Percentiles rank a stretch among this genome's conserved stretches.
Conservation (phyloP, 1,140 invertebrate species). For the Macrobrachium nipponense region DNA sequence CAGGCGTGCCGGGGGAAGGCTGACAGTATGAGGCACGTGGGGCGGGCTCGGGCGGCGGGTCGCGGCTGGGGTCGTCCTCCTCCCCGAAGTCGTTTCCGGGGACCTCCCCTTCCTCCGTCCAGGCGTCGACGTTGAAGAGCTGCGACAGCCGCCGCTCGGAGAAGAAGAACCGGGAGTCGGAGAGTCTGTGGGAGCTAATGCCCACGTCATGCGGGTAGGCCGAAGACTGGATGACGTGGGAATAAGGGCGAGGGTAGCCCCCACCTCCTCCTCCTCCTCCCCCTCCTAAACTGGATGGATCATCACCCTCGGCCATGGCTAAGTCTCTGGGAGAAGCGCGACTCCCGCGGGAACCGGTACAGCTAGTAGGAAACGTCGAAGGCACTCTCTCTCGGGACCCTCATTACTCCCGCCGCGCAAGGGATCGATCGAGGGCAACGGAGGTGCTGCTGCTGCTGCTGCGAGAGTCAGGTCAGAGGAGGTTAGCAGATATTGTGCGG, state of each 20-base stretch:
- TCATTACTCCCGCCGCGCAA: slow-evolving; percentile 12
- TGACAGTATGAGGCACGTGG: slow-evolving; percentile 65
- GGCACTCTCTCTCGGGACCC: background rate
- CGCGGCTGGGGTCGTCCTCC: slow-evolving; percentile 57
- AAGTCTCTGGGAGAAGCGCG: no score
- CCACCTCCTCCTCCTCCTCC: no score
- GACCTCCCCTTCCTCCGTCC: slow-evolving; percentile 66
- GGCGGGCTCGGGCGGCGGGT: slow-evolving; percentile 66
- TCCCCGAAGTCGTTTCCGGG: slow-evolving; percentile 52
- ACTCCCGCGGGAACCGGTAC: no score
- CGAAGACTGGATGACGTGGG: slow-evolving; percentile 28
- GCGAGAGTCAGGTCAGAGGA: no score
- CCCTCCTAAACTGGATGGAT: slow-evolving; percentile 21
- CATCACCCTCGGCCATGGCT: slow-evolving; percentile 46
- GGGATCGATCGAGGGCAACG: no score
- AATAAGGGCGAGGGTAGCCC: slow-evolving; percentile 47
- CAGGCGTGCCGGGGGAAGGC: slow-evolving; percentile 61
- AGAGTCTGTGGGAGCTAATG: slow-evolving; percentile 46
- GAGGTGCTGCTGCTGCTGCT: no score
- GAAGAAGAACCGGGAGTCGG: slow-evolving; percentile 56
- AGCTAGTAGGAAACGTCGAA: no score
- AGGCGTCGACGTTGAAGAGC: slow-evolving; percentile 77
- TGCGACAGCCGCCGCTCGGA: slow-evolving; percentile 76
- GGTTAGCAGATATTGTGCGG: no score
- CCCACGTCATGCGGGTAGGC: slow-evolving; percentile 35